These are phyloP conservation scores for Australoheros scitulus DNA, from an alignment of 2,113 vertebrate species.

Conservation along the genomic window DNA sequence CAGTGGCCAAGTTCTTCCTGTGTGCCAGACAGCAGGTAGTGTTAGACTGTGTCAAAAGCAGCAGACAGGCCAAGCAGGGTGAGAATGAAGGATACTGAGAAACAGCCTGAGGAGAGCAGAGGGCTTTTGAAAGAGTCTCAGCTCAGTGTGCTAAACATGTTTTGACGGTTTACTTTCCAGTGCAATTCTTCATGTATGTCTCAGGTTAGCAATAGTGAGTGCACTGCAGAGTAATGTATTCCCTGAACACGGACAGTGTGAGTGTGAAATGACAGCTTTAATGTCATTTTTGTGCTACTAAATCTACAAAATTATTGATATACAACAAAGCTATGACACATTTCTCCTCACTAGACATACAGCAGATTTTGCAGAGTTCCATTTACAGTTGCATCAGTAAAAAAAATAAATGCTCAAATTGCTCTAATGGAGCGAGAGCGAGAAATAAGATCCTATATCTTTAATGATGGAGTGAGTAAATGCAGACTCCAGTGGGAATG, in stretches of 20 bases:
- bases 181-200: neutral
- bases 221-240: neutral
- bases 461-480: neutral
- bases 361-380: neutral
- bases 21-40: neutral
- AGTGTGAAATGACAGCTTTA: neutral
- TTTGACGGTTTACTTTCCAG: constrained; percentile 4
- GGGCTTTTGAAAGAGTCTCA: constrained; percentile 8
- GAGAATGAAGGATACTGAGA: constrained; percentile 7
- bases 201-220: neutral
- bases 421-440: neutral
- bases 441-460: neutral
- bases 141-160: constrained; percentile 27
- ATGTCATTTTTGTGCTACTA: neutral
- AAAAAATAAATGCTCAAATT: neutral
- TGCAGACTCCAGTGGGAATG: neutral
- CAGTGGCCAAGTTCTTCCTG: neutral
- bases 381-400: constrained; percentile 5
- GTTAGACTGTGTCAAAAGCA: constrained; percentile 34
- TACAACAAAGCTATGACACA: neutral
- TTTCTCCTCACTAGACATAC: neutral
- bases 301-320: neutral
- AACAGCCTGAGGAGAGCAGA: neutral
- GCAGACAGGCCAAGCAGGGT: constrained; percentile 39
- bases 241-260: neutral